Percentiles rank a stretch among this genome's conserved stretches.
These are phyloP conservation scores for Patella depressa DNA, from an alignment of 2,888 invertebrate species.

Conservation along the genomic window DNA sequence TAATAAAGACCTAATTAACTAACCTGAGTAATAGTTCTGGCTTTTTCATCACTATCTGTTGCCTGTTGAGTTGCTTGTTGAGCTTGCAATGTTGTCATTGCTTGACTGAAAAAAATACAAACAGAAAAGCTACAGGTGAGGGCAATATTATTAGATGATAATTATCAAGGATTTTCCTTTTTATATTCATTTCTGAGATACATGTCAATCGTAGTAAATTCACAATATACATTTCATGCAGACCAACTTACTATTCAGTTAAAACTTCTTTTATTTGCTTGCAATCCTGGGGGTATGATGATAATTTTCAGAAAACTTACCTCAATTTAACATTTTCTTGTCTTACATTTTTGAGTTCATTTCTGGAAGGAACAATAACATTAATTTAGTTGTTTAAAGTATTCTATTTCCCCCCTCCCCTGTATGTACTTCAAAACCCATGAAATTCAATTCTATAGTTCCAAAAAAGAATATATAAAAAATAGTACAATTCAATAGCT, in stretches of 20 bases:
- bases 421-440: no score
- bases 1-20: slow-evolving; percentile 5
- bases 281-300: no score
- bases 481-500: background rate
- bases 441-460: no score
- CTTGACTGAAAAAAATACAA: slow-evolving; percentile 68
- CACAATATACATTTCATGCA: no score
- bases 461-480: no score
- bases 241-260: no score
- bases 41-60: slow-evolving; percentile 78
- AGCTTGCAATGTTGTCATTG: slow-evolving; percentile 72
- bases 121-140: background rate
- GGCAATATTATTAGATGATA: background rate
- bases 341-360: slow-evolving; percentile 45
- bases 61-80: slow-evolving; percentile 77
- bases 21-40: slow-evolving; percentile 74
- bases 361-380: slow-evolving; percentile 38
- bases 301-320: slow-evolving; percentile 39
- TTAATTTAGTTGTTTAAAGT: background rate
- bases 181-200: no score
- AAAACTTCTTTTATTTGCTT: no score
- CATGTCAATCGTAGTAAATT: no score
- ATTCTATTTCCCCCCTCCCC: no score
- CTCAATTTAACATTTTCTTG: slow-evolving; percentile 50
- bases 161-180: no score